These are phyloP conservation scores for Epinephelus lanceolatus DNA, from an alignment of 2,113 vertebrate species.

Conservation along the genomic window DNA sequence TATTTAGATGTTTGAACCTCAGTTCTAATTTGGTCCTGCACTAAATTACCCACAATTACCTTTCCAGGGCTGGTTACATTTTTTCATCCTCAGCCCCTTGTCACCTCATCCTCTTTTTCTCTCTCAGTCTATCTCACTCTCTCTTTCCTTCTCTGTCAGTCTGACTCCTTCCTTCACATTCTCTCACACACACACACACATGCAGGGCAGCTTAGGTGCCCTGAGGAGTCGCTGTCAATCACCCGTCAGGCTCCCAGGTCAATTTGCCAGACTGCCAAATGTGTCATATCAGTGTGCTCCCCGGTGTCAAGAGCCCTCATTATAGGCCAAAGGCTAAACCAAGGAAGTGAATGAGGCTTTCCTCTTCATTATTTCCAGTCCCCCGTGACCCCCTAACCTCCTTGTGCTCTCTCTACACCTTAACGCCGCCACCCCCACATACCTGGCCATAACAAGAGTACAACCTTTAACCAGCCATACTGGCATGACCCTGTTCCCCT, in stretches of 20 bases:
- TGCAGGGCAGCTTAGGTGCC: slow-evolving; percentile 39
- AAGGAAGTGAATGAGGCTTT: slow-evolving; percentile 80
- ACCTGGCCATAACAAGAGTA: slow-evolving; percentile 44
- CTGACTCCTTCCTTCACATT: slow-evolving; percentile 26
- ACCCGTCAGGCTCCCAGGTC: slow-evolving; percentile 75
- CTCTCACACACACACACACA: slow-evolving; percentile 30
- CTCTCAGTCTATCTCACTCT: slow-evolving; percentile 22
- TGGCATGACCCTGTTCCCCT: slow-evolving; percentile 41
- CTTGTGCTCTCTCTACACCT: slow-evolving; percentile 21
- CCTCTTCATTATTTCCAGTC: slow-evolving; percentile 78
- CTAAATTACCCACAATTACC: slow-evolving; percentile 70
- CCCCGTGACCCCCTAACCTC: slow-evolving; percentile 72
- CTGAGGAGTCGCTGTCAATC: slow-evolving; percentile 82
- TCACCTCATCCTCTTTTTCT: slow-evolving; percentile 44
- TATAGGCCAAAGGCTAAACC: slow-evolving; percentile 86
- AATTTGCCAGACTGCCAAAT: slow-evolving; percentile 82
- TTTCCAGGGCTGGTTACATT: slow-evolving; percentile 42
- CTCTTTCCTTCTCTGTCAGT: slow-evolving; percentile 25
- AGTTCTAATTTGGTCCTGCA: slow-evolving; percentile 57
- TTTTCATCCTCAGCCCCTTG: slow-evolving; percentile 33
- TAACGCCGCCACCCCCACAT: slow-evolving; percentile 18
- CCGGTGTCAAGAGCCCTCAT: slow-evolving; percentile 80
- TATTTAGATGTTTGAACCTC: slow-evolving; percentile 62
- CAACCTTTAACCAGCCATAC: slow-evolving; percentile 60
- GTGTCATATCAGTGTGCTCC: slow-evolving; percentile 77